These are phyloP conservation scores for Sinosuthora webbiana DNA, from an alignment of 2,113 vertebrate genomes.

Conservation along the genomic window DNA sequence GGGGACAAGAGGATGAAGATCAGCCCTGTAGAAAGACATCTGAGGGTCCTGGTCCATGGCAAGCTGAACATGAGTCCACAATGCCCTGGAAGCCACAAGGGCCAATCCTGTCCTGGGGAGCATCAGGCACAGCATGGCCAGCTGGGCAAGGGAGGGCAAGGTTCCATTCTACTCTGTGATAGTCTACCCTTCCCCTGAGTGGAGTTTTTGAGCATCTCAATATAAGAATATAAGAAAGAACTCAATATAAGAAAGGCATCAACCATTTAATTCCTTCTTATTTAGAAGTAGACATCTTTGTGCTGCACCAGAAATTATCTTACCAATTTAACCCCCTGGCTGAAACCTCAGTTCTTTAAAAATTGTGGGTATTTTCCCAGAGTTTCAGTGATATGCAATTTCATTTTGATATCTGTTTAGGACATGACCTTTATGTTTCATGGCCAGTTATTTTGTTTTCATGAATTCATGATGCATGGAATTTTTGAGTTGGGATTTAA, in stretches of 20 bases:
- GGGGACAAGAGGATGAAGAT: background rate
- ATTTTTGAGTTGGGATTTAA: background rate
- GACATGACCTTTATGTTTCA: background rate
- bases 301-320: background rate
- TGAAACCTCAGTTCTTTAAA: background rate
- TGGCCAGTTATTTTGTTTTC: background rate
- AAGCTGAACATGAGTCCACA: background rate
- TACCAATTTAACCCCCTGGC: background rate
- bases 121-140: rapidly evolving
- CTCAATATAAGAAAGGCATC: background rate
- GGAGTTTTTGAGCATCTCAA: background rate
- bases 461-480: background rate
- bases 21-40: rapidly evolving
- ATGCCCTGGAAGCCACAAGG: background rate
- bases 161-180: background rate
- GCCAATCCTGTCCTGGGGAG: rapidly evolving
- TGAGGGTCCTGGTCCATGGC: rapidly evolving
- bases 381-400: background rate
- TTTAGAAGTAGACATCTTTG: background rate
- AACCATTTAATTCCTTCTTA: background rate
- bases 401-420: background rate
- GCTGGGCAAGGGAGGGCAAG: rapidly evolving
- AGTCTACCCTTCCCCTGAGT: rapidly evolving
- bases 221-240: background rate
- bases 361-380: background rate